Evolutionary conservation across 2,888 invertebrate genomes (phyloP).

Genomic region (Erebia epiphron): DNA sequence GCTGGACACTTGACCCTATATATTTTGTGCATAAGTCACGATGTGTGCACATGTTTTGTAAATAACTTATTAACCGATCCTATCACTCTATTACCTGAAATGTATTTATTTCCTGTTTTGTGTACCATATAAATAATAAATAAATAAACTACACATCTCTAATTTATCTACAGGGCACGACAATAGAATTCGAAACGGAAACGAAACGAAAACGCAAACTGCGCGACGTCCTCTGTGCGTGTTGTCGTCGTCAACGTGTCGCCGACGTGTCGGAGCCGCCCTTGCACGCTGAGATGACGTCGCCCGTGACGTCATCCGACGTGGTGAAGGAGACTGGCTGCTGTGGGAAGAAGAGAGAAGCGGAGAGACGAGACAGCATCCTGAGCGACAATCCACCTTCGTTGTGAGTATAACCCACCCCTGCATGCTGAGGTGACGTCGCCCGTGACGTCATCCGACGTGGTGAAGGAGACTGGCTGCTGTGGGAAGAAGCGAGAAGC

Average conservation of each 20-base stretch:
- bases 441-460: constrained; percentile 48
- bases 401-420: constrained; percentile 53
- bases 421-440: constrained; percentile 50
- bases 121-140: too few relatives aligned
- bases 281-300: constrained; percentile 49
- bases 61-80: too few relatives aligned
- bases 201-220: constrained; percentile 73
- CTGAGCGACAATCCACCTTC: constrained; percentile 74
- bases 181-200: constrained; percentile 73
- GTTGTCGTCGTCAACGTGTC: constrained; percentile 61
- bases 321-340: constrained; percentile 63
- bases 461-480: constrained; percentile 62
- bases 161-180: constrained; percentile 53
- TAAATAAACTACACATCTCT: too few relatives aligned
- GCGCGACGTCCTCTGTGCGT: constrained; percentile 71
- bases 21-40: too few relatives aligned
- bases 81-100: too few relatives aligned
- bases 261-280: constrained; percentile 53
- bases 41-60: too few relatives aligned
- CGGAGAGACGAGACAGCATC: constrained; percentile 81
- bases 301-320: constrained; percentile 47
- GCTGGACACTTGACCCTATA: too few relatives aligned
- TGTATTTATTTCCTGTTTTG: too few relatives aligned
- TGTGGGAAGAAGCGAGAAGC: constrained; percentile 72
- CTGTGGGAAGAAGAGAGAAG: constrained; percentile 71